These are phyloP conservation scores for Sorex fumeus DNA, from an alignment of 2,113 vertebrate species.

Conservation along the genomic window DNA sequence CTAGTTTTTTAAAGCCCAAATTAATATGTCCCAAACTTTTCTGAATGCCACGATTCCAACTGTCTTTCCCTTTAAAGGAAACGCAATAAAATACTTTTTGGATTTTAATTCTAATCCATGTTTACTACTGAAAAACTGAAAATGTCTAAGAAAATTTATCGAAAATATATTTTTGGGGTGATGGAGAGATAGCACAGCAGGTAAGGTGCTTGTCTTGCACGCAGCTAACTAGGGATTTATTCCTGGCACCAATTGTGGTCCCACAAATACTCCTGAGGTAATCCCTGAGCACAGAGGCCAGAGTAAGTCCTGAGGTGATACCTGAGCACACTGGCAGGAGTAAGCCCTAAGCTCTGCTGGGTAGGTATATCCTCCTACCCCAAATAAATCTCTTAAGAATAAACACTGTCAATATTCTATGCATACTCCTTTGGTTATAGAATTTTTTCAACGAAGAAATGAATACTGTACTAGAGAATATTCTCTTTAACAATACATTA, in stretches of 20 bases:
- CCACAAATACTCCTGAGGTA: too few relatives aligned
- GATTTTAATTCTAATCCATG: conserved; percentile 29
- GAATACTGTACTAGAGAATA: neutral
- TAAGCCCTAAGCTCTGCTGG: too few relatives aligned
- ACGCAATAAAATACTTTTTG: conserved; percentile 23
- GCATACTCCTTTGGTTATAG: neutral
- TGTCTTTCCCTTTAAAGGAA: conserved; percentile 16
- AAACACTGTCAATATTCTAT: neutral
- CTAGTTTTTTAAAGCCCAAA: conserved; percentile 27
- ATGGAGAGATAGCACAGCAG: too few relatives aligned
- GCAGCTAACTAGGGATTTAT: too few relatives aligned
- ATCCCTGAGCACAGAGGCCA: too few relatives aligned
- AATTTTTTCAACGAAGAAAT: conserved; percentile 51
- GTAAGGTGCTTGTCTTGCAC: too few relatives aligned
- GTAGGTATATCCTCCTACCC: too few relatives aligned
- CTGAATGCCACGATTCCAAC: conserved; percentile 2
- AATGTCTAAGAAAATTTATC: neutral
- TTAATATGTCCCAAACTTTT: neutral
- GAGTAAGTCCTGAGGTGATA: too few relatives aligned
- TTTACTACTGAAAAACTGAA: neutral
- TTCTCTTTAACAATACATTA: conserved; percentile 29
- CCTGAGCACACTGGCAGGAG: too few relatives aligned
- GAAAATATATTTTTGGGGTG: neutral
- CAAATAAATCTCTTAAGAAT: neutral
- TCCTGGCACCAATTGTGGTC: too few relatives aligned